Conservation (phyloP, 2,797 vertebrate genomes). For the Pseudomugil gertrudae region DNA sequence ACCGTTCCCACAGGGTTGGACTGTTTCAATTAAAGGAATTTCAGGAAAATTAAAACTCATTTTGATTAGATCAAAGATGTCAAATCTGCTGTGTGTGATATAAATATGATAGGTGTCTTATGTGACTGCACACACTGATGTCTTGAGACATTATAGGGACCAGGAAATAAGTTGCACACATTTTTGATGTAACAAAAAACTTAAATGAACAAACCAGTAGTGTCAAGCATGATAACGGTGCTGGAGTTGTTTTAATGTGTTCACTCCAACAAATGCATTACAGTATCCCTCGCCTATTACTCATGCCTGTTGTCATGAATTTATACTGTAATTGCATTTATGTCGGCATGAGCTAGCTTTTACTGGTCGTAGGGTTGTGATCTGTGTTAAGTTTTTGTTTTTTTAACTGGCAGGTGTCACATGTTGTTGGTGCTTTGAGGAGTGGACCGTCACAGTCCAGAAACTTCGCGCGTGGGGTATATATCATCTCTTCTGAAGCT, state of each 20-base stretch:
- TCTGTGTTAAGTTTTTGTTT: background rate
- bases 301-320: background rate
- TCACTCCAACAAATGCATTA: background rate
- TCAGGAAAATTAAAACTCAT: too few relatives aligned
- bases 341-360: background rate
- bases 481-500: background rate
- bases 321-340: background rate
- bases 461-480: conserved; percentile 85
- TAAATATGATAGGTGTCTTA: background rate
- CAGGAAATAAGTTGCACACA: background rate
- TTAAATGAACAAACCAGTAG: background rate
- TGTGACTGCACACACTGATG: background rate
- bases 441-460: conserved; percentile 83
- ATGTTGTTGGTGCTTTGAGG: conserved; percentile 84
- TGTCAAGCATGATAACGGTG: background rate
- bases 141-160: background rate
- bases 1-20: background rate
- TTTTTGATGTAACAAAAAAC: background rate
- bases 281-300: background rate
- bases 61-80: background rate
- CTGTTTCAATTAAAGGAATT: background rate
- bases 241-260: background rate
- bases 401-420: conserved; percentile 83
- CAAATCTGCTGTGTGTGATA: background rate
- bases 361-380: background rate